Percentiles rank a stretch among this genome's conserved stretches.
Conservation (phyloP, 2,888 invertebrate genomes). For the Tridacna crocea region DNA sequence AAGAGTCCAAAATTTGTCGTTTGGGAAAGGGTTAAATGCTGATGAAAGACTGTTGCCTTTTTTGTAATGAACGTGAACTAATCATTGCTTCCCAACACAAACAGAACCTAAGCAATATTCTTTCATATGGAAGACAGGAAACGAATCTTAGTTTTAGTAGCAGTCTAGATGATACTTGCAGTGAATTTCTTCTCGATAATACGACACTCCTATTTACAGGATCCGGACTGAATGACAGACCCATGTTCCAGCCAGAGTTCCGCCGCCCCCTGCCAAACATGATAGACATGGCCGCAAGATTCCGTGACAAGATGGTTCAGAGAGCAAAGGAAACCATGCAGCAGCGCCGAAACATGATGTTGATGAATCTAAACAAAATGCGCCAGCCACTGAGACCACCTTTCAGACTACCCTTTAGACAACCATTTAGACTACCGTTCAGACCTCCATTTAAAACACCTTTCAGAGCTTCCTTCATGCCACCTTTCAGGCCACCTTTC, state of each 20-base stretch:
- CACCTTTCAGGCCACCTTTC: neutral
- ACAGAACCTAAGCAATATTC: no score
- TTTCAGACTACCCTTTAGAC: neutral
- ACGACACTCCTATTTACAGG: neutral
- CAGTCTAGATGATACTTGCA: no score
- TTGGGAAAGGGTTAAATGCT: no score
- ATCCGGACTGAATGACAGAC: neutral
- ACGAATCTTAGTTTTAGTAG: no score
- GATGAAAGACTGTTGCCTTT: no score
- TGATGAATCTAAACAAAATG: constrained; percentile 30
- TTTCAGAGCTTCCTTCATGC: neutral
- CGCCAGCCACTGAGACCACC: neutral
- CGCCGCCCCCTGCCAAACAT: constrained; percentile 9
- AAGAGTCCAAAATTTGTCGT: no score
- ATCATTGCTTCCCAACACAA: no score
- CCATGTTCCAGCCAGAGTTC: constrained; percentile 1
- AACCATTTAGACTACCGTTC: neutral
- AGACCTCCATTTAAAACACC: neutral
- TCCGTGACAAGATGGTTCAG: constrained; percentile 47
- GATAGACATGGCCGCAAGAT: constrained; percentile 46
- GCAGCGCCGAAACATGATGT: constrained; percentile 34
- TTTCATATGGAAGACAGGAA: no score
- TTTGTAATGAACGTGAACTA: no score
- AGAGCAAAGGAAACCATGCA: constrained; percentile 43
- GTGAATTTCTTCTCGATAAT: no score